A percentile compares a stretch with the other conserved stretches of the same genome.
phyloP scores from a whole-genome alignment of 2,113 vertebrate species.

The Centropristis striata region DNA sequence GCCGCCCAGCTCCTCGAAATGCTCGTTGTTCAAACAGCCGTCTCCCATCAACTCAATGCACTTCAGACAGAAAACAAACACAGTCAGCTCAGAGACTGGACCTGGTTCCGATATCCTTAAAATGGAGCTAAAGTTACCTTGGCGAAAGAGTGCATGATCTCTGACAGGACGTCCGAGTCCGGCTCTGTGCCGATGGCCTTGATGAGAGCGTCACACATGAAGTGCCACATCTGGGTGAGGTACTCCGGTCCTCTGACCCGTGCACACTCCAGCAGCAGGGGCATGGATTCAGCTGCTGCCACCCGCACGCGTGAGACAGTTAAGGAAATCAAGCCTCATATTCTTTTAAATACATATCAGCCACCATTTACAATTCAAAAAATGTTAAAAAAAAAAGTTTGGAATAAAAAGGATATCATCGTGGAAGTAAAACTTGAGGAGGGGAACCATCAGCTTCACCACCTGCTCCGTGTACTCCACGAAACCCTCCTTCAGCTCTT shows the following conservation, averaged over 20 bases:
- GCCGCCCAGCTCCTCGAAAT: conserved; percentile 96
- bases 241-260: conserved; percentile 95
- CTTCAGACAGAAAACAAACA: conserved; percentile 77
- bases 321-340: conserved; percentile 79
- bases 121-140: conserved; percentile 86
- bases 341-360: background rate
- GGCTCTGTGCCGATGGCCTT: conserved; percentile 98
- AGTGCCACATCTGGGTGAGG: conserved; percentile 99
- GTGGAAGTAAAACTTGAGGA: conserved; percentile 99
- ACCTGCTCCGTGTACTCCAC: conserved; percentile 99
- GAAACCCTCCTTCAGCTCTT: conserved; percentile 98
- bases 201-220: conserved; percentile 98
- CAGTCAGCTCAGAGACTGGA: background rate
- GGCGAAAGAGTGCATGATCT: conserved; percentile 99
- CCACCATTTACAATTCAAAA: background rate
- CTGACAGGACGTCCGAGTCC: conserved; percentile 96
- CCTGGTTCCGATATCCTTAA: fast-evolving
- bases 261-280: conserved; percentile 95
- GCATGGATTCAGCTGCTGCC: conserved; percentile 98
- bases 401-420: conserved; percentile 95
- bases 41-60: conserved; percentile 99
- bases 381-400: background rate
- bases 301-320: conserved; percentile 91
- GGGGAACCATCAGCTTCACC: conserved; percentile 98
- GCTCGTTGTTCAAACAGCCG: conserved; percentile 96